Evolutionary conservation across 2,888 invertebrate genomes (phyloP), one percentile per base, ranked within the genome.

Genomic region (Caprella mutica): DNA sequence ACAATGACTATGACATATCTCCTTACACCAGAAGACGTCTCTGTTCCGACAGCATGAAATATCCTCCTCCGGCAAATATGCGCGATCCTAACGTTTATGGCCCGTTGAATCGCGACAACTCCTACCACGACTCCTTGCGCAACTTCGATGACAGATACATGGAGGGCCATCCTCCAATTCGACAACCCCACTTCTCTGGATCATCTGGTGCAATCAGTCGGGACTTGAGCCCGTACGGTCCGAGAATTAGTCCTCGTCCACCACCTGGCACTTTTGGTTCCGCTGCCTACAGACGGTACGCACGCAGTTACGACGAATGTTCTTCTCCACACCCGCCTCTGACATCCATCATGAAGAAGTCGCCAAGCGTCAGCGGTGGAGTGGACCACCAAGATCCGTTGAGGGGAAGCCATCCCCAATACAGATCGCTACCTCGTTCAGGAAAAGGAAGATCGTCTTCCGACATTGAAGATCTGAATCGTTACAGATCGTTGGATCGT

Each of bases 311-410:
- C 30, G 48, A 48, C 23, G 48, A 48, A 27, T n/a, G n/a, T n/a
- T 52, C 52, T 9, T 52, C 52, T n/a, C 54, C 53, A 5, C 38
- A 38, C 21, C 58, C 48, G 19, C 54, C 46, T 9, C 59, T 56
- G 9, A 50, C 54, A 19, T 59, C 62, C 42, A 54, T 53, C 43
- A 63, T 63, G 62, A 63, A 63, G 52, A 63, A 59, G 55, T 56
- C 56, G 1, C 62, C 62, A 8, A 63, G 62, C 42, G 56, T 59
- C 23, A 55, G 62, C 30, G 59, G 51, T 17, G 42, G 52, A 1
- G 55, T 63, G 35, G 52, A 57, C 24, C 43, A 59, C 2, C 19
- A 30, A 19, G 27, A 30, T 17, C n/a, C 29, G 5, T 5, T 38
- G 5, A 50, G 33, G 12, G 27, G 48, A n/a, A 48, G 56, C 8